These are phyloP conservation scores for Orthosia gothica DNA, from an alignment of 2,888 invertebrate species.

Conservation along the genomic window DNA sequence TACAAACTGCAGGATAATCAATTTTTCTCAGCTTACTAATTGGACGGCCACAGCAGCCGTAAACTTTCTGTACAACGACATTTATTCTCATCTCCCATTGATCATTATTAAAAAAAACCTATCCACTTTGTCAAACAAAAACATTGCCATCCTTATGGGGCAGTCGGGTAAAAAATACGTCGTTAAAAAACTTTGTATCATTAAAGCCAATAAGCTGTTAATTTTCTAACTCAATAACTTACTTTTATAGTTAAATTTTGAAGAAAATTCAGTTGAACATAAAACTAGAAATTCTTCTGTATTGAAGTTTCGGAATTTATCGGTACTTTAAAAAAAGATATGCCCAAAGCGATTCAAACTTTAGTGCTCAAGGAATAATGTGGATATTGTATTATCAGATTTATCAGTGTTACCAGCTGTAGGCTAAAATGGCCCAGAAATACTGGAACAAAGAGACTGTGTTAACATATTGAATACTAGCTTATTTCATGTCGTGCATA, in stretches of 20 bases:
- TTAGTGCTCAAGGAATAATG: slow-evolving; percentile 37
- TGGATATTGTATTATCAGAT: slow-evolving; percentile 38
- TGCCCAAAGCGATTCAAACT: slow-evolving; percentile 28
- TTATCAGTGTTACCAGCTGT: slow-evolving; percentile 29
- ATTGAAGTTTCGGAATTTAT: slow-evolving; percentile 52
- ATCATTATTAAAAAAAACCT: slow-evolving; percentile 43
- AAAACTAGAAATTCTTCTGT: slow-evolving; percentile 41
- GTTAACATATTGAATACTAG: slow-evolving; percentile 36
- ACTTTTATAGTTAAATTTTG: slow-evolving; percentile 40
- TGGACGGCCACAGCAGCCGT: slow-evolving; percentile 37
- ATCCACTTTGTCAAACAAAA: slow-evolving; percentile 4
- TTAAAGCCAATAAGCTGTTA: slow-evolving; percentile 12
- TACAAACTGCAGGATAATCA: slow-evolving; percentile 55
- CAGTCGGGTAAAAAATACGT: slow-evolving; percentile 9
- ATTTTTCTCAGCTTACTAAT: slow-evolving; percentile 60
- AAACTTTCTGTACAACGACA: slow-evolving; percentile 39
- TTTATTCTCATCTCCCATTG: slow-evolving; percentile 41
- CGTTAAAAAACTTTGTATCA: slow-evolving; percentile 8
- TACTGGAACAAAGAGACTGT: slow-evolving; percentile 21
- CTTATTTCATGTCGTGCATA: too few relatives aligned
- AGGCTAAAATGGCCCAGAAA: slow-evolving; percentile 42
- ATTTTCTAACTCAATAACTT: slow-evolving; percentile 42
- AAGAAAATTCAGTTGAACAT: slow-evolving; percentile 36
- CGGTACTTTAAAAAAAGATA: slow-evolving; percentile 24
- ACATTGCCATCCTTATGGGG: neutral